These are phyloP conservation scores for Fulmarus glacialis DNA, from an alignment of 2,113 vertebrate genomes.

Conservation along the genomic window DNA sequence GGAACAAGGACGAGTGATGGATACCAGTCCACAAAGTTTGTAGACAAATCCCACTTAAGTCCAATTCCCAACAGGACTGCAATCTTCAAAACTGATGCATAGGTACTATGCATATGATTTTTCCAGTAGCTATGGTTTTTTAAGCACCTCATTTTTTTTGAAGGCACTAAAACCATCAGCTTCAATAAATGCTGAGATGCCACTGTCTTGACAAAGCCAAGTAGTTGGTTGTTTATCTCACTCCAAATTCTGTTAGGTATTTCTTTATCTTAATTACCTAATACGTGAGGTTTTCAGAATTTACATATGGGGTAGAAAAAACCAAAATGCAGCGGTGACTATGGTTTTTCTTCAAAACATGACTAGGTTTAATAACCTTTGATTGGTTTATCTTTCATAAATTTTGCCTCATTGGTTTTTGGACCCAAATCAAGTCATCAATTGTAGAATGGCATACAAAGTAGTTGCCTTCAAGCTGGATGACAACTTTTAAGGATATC, in stretches of 20 bases:
- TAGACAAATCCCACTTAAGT: neutral
- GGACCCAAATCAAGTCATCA: neutral
- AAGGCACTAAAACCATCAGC: neutral
- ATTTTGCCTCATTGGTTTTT: neutral
- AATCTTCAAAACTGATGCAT: neutral
- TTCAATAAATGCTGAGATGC: neutral
- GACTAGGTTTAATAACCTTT: neutral
- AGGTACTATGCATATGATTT: neutral
- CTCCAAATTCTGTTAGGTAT: neutral
- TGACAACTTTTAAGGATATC: neutral
- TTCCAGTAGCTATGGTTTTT: neutral
- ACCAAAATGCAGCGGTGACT: neutral
- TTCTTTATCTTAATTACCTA: neutral
- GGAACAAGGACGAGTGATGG: neutral
- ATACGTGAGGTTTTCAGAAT: neutral
- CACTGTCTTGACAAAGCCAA: neutral
- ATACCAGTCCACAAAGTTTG: neutral
- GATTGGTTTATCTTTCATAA: neutral
- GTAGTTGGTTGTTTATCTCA: neutral
- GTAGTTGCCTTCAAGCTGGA: neutral
- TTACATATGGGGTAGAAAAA: neutral
- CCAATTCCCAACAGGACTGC: neutral
- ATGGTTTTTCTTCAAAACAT: neutral
- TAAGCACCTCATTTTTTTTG: neutral
- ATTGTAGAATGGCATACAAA: neutral